Base-by-base conservation (phyloP, 2,888 invertebrate species). In the Lepetodrilus schrolli region DNA sequence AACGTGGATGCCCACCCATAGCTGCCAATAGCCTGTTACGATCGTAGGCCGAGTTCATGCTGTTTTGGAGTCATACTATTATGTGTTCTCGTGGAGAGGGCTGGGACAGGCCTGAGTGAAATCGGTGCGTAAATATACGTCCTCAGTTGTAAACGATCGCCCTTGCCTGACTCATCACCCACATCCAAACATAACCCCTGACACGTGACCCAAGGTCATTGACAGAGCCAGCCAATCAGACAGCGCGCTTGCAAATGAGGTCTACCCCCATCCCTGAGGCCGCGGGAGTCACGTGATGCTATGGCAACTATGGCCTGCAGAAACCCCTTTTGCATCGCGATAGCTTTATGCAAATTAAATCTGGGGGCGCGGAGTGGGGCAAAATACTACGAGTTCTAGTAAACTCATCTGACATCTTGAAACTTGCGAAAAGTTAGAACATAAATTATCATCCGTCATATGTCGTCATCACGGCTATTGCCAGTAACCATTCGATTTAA, bases 111-210 rank as follows among this genome's bases (percentile, higher is more conserved):
- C n/a, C n/a, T n/a, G n/a, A n/a, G n/a, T n/a, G n/a, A n/a, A n/a
- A n/a, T n/a, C n/a, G n/a, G n/a, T n/a, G n/a, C n/a, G n/a, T n/a
- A n/a, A n/a, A n/a, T n/a, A n/a, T n/a, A 5, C 43, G 43, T 43
- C 13, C n/a, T 43, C 43, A 58, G 58, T 34, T 58, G 58, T 58
- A 58, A 30, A 10, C 21, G 10, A 3, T 17, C 7, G n/a, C 30
- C 26, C 26, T 34, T 26, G 30, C 2, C 34, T 34, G 58, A 30
- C 34, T 58, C 17, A 17, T 58, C 58, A 58, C 34, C 58, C 34
- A 17, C 58, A 58, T 58, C 58, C 58, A 58, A 58, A 58, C 58
- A 58, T 58, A 34, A 58, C 58, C 58, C 34, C 23, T 58, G 26
- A 58, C 58, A 58, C 30, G 26, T 17, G 58, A 58, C 58, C 58